Percentiles rank a stretch among this genome's conserved stretches.
Evolutionary conservation across 1,140 invertebrate genomes (phyloP).

Genomic region (Hycleus phaleratus): DNA sequence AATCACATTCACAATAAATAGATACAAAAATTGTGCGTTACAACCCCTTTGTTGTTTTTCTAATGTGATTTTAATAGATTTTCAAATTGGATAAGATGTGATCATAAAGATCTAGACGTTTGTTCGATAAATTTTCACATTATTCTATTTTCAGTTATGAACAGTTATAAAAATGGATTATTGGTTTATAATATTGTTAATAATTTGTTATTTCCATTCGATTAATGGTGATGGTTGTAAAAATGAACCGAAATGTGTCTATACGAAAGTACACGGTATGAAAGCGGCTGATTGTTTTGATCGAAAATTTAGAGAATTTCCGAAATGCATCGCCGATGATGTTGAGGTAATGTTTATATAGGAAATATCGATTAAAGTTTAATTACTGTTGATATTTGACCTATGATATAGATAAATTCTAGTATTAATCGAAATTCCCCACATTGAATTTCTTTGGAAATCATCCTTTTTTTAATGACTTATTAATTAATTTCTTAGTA

Average conservation of each 20-base stretch:
- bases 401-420: neutral
- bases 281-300: slow-evolving; percentile 28
- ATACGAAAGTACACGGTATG: slow-evolving; percentile 20
- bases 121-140: neutral
- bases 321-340: slow-evolving; percentile 26
- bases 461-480: neutral
- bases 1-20: too few relatives aligned
- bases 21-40: neutral
- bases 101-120: too few relatives aligned
- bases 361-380: too few relatives aligned
- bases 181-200: too few relatives aligned
- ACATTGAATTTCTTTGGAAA: neutral
- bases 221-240: slow-evolving; percentile 11
- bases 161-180: slow-evolving; percentile 1
- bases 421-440: neutral
- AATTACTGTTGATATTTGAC: neutral
- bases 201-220: too few relatives aligned
- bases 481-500: too few relatives aligned
- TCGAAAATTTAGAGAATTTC: slow-evolving; percentile 24
- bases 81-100: neutral
- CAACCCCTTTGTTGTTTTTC: neutral
- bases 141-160: slow-evolving; percentile 16
- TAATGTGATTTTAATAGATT: neutral
- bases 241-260: slow-evolving; percentile 21
- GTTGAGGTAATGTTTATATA: slow-evolving; percentile 21